Conservation (phyloP, 1,140 invertebrate genomes). For the Sminthurides bifidus region DNA sequence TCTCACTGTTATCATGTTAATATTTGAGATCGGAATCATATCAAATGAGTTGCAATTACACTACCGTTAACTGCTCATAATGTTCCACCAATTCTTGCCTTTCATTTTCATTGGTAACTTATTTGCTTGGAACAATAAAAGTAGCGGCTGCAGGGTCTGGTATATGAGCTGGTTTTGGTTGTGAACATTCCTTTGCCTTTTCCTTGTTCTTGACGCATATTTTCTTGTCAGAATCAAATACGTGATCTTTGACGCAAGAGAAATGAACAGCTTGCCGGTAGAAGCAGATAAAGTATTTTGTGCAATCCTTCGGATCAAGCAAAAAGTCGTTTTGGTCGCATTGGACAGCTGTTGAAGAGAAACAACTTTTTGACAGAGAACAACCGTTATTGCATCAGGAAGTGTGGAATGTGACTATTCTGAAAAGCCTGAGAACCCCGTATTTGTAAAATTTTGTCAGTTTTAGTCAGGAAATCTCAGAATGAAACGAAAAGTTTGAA, state of each 20-base stretch:
- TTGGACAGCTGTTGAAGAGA: slow-evolving; percentile 14
- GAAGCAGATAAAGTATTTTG: slow-evolving; percentile 27
- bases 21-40: no score
- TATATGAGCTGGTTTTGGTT: neutral
- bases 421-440: neutral
- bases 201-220: neutral
- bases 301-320: slow-evolving; percentile 26
- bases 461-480: neutral
- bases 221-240: neutral
- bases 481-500: neutral
- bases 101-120: no score
- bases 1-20: no score
- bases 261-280: slow-evolving; percentile 20
- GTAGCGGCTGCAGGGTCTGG: neutral
- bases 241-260: neutral
- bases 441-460: neutral
- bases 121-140: no score
- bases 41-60: no score
- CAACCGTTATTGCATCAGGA: neutral
- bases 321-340: slow-evolving; percentile 18
- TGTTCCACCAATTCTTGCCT: no score
- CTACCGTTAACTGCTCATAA: no score
- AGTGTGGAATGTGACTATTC: neutral
- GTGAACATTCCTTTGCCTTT: neutral
- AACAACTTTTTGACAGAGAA: neutral